Conservation (phyloP, 2,113 vertebrate genomes). For the Neolamprologus variostigma region DNA sequence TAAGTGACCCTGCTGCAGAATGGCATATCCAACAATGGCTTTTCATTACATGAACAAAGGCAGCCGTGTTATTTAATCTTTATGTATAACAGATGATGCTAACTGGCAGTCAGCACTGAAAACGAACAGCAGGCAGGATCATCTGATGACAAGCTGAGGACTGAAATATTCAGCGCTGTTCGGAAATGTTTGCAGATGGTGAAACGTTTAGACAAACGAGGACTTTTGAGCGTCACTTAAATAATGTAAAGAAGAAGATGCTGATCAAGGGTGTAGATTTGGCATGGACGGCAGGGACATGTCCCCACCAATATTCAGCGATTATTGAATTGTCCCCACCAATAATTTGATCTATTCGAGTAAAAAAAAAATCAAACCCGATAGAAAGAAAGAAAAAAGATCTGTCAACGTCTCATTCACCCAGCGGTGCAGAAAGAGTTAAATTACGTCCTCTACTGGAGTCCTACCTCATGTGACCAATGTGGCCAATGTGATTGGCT, state of each 20-base stretch:
- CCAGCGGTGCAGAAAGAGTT: too few species aligned
- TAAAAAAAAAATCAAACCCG: too few species aligned
- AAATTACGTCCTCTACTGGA: too few species aligned
- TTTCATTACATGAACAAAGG: not conserved
- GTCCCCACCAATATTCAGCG: too few species aligned
- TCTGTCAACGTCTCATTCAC: too few species aligned
- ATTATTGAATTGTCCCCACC: too few species aligned
- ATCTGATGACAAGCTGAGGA: not conserved
- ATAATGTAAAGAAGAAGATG: not conserved
- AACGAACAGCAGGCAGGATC: not conserved
- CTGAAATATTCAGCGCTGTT: not conserved
- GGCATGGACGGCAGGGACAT: too few species aligned
- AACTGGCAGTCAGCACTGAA: not conserved
- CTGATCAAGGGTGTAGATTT: too few species aligned
- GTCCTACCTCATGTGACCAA: too few species aligned
- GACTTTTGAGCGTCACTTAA: not conserved
- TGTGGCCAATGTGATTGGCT: too few species aligned
- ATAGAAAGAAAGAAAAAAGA: too few species aligned
- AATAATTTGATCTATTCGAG: too few species aligned
- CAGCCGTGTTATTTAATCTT: not conserved
- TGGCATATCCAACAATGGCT: not conserved
- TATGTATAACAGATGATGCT: not conserved
- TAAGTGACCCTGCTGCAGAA: not conserved
- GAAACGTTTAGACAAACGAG: not conserved
- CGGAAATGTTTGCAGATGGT: not conserved